Base-by-base conservation (phyloP, 2,888 invertebrate genomes). In the Xestoiulus laeticollis region DNA sequence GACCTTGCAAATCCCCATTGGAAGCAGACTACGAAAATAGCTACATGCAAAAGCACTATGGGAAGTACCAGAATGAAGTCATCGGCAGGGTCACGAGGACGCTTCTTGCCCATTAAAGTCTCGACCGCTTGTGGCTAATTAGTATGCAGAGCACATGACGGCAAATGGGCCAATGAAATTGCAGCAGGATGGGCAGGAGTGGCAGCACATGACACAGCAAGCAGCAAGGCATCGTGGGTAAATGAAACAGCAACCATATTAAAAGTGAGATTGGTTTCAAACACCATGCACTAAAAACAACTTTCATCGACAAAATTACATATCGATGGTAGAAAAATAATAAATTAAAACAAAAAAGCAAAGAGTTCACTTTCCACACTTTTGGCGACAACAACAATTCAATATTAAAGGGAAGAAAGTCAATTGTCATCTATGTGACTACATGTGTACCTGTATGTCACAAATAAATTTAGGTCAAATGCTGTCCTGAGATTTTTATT, bases 91-190 rank as follows among this genome's bases (percentile, higher is more conserved):
- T 95, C 95, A 92, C 95, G 96, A 94, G 97, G 96, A 94, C 97
- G 96, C 95, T 97, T 97, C 96, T 97, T 97, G 95, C 96, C 96
- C 95, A 96, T 96, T 95, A 96, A 89, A 90, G 91, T 91, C 91
- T 92, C 92, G 91, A 92, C 92, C 91, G 92, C 91, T 91, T 91
- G 92, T 91, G 91, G 91, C 91, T 92, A 92, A 91, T 91, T 91
- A 91, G 91, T 91, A 91, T 89, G 89, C 91, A 91, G 91, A 90
- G 91, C 90, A 91, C 91, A 91, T 91, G 91, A 90, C 91, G 91
- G 91, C 91, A 91, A 90, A 83, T 84, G 86, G 91, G 91, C 91
- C 91, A 91, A 91, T 91, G 91, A 91, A 90, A 90, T 91, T 88
- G 91, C 91, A 90, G 91, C 91, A 91, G 90, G 89, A 89, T 90